Base-by-base conservation (phyloP, 2,797 vertebrate genomes). In the Alcedo quadribrachys region DNA sequence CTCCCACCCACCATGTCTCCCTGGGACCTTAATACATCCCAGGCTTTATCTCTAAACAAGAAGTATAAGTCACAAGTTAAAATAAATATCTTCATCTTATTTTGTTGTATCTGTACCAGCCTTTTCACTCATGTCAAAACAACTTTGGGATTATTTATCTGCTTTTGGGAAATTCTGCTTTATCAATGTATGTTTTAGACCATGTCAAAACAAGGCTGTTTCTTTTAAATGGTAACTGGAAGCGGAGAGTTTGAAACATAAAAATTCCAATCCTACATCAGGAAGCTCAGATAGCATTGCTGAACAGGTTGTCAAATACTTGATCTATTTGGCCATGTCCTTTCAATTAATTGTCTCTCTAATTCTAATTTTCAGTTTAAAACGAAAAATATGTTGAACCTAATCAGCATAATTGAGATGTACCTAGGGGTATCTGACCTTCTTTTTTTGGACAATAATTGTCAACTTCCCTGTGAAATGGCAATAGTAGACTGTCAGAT, bases 1-100 rank as follows among this genome's bases (percentile, higher is more conserved):
- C 48, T 12, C 22, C 25, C 21, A 11, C 77, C 25, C 0, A 1
- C 45, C 14, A 0, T 40, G 22, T 5, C 33, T 42, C 30, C 45
- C 2, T 2, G 0, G 8, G 15, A 22, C 45, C 42, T 63, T 0
- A 0, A 51, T 24, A 15, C 21, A 4, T 12, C 61, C 46, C 5
- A 12, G 24, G 3, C 21, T 73, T 75, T 69, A 40, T 63, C 17
- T 70, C 68, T 67, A 67, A 53, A 69, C 37, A 67, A 80, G 53
- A 57, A 68, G 33, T 57, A 45, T 30, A 27, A 67, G 46, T 43
- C 37, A 54, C 42, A 66, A 73, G 65, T 43, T 24, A 60, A 81
- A 30, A 79, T 30, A 63, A 83, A 83, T 69, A 27, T 76, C 24
- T 81, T 63, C 43, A 27, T 40, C 15, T 81, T 74, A 24, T 82